Base-by-base conservation (phyloP, 2,113 vertebrate species). In the Cichladusa arquata region DNA sequence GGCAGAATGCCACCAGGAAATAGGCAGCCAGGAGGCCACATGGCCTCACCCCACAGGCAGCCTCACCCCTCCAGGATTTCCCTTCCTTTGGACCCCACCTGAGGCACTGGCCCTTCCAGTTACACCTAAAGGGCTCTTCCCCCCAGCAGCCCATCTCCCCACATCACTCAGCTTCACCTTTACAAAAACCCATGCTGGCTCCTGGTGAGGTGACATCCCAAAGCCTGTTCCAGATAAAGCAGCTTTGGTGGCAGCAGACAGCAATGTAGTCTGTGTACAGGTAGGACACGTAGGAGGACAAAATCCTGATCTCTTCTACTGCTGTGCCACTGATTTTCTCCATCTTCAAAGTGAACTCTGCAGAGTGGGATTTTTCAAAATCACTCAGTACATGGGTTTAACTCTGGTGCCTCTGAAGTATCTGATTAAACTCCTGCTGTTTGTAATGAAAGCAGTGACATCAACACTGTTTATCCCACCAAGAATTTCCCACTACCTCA, bases 161-260 rank as follows among this genome's bases (percentile, higher is more conserved):
- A 8, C 29, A 22, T 6, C 40, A 2, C 19, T 60, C 25, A 24
- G 22, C 58, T 54, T 60, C 48, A 24, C 11, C 67, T 77, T 51
- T 8, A 29, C 1, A 0, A 8, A 67, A 72, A 10, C 11, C 9
- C 44, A 5, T 1, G 0, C 12, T 19, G 24, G 12, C 54, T 58
- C 19, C 67, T 23, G 40, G 12, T 8, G 17, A 62, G 28, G 9
- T 7, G 28, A 42, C 6, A 6, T 29, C 44, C 24, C 23, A 4
- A 64, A 54, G n/a, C 3, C 58, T 42, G 11, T 23, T 51, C 42
- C 69, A 38, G 62, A 13, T 23, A 15, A 51, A 90, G 54, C 45
- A 38, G 25, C 10, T 72, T 34, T n/a, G n/a, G 38, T 53, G 51
- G 22, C 8, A 26, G 69, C 14, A 10, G 54, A 34, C 2, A 1